Evolutionary conservation across 1,140 invertebrate species (phyloP), one percentile per base, ranked within the genome.

Genomic region (Cydia strobilella): DNA sequence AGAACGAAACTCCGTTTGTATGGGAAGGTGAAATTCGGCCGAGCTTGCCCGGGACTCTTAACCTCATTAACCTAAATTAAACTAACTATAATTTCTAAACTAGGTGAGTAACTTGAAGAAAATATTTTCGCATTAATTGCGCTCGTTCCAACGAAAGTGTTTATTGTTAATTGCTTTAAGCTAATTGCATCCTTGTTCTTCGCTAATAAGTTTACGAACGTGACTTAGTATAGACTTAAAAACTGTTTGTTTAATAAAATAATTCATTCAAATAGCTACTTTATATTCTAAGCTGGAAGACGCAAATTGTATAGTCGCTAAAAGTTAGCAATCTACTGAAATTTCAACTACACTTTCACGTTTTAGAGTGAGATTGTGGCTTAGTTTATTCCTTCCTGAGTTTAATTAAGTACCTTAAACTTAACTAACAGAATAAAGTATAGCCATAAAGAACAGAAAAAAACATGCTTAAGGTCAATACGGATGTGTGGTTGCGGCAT

Each of bases 201-300:
- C 18, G 20, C 20, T 59, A 59, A 54, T 54, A 18, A 59, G 54
- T 59, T 59, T 59, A 59, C 18, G 10, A 59, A 59, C 54, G 54
- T 59, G 54, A 59, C 54, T 59, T 23, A 23, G 54, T 59, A 59
- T 59, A 59, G 12, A 59, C 18, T 59, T 59, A 59, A 59, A 59
- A 59, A 23, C 51, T 54, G 51, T 54, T 54, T 54, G 51, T 59
- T 59, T 23, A 9, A 59, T 20, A 9, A 20, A 23, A 20, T 23
- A 23, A 59, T 59, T 59, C 54, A 23, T 59, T 23, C 9, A 59
- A 59, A 59, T 20, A 12, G 18, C 54, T 12, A n/a, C 54, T 59
- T 54, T 59, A 59, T 9, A 20, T 0, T 18, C 48, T 51, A 10
- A 59, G 20, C 9, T 2, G 9, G 20, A 59, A 23, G 20, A 59